Conservation (phyloP, 2,113 vertebrate species). For the Lepus americanus region DNA sequence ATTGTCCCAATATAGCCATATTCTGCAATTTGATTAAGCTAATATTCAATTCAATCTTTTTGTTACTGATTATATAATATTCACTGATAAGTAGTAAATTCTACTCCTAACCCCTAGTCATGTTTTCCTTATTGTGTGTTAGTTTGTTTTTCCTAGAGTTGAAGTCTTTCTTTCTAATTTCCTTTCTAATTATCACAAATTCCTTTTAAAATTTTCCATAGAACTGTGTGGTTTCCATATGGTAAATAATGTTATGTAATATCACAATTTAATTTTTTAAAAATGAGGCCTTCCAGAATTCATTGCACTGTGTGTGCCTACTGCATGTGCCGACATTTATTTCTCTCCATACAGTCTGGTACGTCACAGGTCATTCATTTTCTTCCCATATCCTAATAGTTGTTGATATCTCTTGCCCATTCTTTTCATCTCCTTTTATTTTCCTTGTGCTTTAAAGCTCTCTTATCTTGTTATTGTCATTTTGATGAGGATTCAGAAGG, state of each 20-base stretch:
- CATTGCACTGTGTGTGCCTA: background rate
- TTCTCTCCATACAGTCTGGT: background rate
- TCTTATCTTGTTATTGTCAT: background rate
- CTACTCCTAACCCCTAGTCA: background rate
- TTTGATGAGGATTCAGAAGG: background rate
- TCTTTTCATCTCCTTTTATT: background rate
- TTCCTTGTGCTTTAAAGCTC: background rate
- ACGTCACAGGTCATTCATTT: background rate
- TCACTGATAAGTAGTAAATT: background rate
- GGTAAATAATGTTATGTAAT: background rate
- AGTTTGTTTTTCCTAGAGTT: background rate
- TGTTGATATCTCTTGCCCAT: background rate
- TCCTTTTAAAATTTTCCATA: conserved; percentile 6
- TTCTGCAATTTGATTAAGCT: background rate
- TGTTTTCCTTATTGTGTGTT: background rate
- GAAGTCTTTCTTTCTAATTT: background rate
- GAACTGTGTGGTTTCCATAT: background rate
- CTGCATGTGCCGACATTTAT: background rate
- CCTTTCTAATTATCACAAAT: background rate
- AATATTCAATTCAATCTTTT: background rate
- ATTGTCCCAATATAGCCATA: background rate
- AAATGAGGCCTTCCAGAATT: background rate
- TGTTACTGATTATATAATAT: background rate
- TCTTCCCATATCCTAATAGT: background rate
- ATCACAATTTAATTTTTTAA: background rate